Conservation (phyloP, 2,888 invertebrate genomes). For the Caenorhabditis sp. region DNA sequence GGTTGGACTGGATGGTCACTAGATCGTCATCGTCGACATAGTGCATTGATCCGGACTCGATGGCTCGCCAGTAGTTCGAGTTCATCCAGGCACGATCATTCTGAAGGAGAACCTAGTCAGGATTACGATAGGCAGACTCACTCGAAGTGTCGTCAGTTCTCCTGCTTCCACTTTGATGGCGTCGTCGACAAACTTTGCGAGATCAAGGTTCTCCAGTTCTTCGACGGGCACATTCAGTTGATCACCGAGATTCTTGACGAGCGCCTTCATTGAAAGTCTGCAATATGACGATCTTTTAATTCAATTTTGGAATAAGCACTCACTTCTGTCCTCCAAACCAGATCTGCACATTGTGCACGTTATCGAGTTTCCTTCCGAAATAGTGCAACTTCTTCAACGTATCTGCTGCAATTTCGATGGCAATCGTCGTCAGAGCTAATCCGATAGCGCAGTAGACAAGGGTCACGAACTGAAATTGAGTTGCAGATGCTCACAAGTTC, state of each 20-base stretch:
- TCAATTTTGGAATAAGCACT: constrained; percentile 14
- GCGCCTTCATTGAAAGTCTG: constrained; percentile 77
- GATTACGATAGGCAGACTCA: constrained; percentile 13
- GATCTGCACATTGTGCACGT: constrained; percentile 79
- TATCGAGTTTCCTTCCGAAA: constrained; percentile 80
- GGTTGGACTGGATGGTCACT: constrained; percentile 69
- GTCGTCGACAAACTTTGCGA: constrained; percentile 78
- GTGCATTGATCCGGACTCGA: constrained; percentile 71
- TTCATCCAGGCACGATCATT: constrained; percentile 73
- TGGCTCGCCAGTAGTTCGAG: constrained; percentile 75
- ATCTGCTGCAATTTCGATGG: constrained; percentile 81
- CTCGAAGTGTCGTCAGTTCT: constrained; percentile 74
- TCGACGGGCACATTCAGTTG: constrained; percentile 78
- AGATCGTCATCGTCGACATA: constrained; percentile 75
- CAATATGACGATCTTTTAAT: neutral
- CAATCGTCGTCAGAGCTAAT: constrained; percentile 80
- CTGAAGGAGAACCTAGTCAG: constrained; percentile 48
- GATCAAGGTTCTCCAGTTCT: constrained; percentile 75
- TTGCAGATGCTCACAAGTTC: too few relatives aligned
- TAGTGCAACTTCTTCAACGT: constrained; percentile 80
- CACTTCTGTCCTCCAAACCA: constrained; percentile 81
- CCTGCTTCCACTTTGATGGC: constrained; percentile 79
- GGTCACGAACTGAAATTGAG: constrained; percentile 74
- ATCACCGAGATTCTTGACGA: constrained; percentile 80
- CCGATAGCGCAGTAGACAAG: constrained; percentile 79